Conservation (phyloP, 2,888 invertebrate species). For the Antitype chi region DNA sequence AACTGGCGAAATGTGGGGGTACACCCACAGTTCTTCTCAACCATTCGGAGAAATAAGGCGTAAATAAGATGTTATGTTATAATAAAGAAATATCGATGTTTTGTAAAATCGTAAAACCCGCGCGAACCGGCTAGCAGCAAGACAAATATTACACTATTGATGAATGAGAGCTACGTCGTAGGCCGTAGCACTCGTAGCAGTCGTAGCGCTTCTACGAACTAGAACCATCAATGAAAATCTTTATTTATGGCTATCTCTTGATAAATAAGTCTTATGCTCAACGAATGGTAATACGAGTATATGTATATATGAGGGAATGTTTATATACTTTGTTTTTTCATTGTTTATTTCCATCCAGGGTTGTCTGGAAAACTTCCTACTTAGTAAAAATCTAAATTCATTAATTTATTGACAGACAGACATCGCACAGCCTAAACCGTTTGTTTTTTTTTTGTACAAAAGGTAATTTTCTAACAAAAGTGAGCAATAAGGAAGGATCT, state of each 20-base stretch:
- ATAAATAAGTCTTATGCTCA: neutral
- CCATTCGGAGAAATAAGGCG: too few species aligned
- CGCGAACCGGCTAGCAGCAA: neutral
- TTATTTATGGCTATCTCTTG: neutral
- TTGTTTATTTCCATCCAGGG: neutral
- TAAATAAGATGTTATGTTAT: too few species aligned
- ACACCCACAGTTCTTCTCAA: too few species aligned
- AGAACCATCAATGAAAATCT: neutral
- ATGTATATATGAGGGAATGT: neutral
- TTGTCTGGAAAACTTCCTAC: neutral
- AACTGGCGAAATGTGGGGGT: too few species aligned
- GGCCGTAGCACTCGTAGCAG: constrained; percentile 33
- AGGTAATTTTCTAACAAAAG: too few species aligned
- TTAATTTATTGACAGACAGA: too few species aligned
- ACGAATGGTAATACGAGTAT: neutral
- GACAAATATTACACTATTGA: neutral
- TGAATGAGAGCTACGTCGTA: constrained; percentile 36
- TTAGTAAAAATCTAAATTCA: too few species aligned
- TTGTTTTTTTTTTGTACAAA: too few species aligned
- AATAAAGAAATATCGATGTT: neutral
- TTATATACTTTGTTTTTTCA: neutral
- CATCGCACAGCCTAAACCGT: too few species aligned
- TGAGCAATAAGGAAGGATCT: too few species aligned
- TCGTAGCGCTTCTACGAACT: constrained; percentile 25
- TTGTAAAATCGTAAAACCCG: neutral